Conservation (phyloP, 2,888 invertebrate genomes). For the Hypselothyrea guttata region DNA sequence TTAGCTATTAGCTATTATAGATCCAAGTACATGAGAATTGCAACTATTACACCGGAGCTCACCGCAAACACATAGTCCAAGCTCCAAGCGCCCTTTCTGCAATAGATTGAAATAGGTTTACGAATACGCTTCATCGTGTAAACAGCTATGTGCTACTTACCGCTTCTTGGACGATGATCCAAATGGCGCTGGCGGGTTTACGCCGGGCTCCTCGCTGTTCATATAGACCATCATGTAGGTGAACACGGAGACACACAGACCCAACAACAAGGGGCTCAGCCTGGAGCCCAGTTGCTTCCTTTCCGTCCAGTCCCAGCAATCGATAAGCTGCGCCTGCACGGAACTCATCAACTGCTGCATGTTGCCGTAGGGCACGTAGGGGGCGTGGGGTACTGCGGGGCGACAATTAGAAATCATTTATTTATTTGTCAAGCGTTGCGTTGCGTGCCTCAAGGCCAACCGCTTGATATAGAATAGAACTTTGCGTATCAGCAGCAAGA, state of each 20-base stretch:
- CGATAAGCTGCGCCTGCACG: conserved; percentile 59
- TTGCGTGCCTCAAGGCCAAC: conserved; percentile 29
- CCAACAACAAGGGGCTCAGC: conserved; percentile 81
- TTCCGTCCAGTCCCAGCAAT: conserved; percentile 65
- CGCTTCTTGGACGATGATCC: conserved; percentile 83
- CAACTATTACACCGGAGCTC: conserved; percentile 82
- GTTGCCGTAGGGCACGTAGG: conserved; percentile 69
- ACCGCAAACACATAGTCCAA: conserved; percentile 83
- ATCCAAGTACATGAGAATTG: conserved; percentile 80
- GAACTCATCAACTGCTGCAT: conserved; percentile 58
- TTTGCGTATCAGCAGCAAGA: conserved; percentile 21
- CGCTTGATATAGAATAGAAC: conserved; percentile 19
- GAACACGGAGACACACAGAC: conserved; percentile 83
- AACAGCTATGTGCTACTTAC: conserved; percentile 64
- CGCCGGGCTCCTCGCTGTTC: conserved; percentile 85
- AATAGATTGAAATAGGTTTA: neutral
- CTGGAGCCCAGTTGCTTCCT: conserved; percentile 60
- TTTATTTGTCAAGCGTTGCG: conserved; percentile 36
- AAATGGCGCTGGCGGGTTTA: conserved; percentile 85
- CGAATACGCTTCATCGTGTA: neutral
- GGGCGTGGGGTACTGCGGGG: conserved; percentile 72
- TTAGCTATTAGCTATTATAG: conserved; percentile 19
- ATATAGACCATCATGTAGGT: conserved; percentile 85
- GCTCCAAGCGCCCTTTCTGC: conserved; percentile 79
- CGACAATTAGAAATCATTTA: conserved; percentile 23